These are phyloP conservation scores for Talpa occidentalis DNA, from an alignment of 2,113 vertebrate genomes.

Conservation along the genomic window DNA sequence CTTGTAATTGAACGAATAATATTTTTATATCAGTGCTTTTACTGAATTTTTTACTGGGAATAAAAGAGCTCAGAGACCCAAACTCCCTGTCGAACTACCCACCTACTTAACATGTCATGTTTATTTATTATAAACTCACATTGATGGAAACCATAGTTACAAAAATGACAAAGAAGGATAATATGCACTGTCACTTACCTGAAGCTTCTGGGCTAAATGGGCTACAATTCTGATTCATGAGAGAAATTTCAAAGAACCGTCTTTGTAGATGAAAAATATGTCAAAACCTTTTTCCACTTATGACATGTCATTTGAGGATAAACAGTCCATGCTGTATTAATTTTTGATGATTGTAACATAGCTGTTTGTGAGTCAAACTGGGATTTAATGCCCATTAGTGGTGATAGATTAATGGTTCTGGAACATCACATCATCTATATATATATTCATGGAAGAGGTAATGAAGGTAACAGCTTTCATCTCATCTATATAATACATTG, in stretches of 20 bases:
- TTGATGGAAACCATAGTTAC: neutral
- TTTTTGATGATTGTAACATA: slow-evolving; percentile 40
- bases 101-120: neutral
- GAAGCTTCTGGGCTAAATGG: neutral
- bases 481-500: neutral
- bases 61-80: neutral
- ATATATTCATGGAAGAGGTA: neutral
- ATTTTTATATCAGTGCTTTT: neutral
- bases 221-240: slow-evolving; percentile 22
- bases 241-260: slow-evolving; percentile 64
- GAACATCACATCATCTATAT: neutral
- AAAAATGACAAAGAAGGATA: neutral
- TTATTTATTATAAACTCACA: slow-evolving; percentile 1
- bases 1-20: neutral
- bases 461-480: neutral
- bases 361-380: slow-evolving; percentile 46
- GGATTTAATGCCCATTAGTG: neutral
- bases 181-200: neutral
- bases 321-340: slow-evolving; percentile 29
- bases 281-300: slow-evolving; percentile 47
- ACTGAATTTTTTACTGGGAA: neutral
- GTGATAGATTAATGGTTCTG: slow-evolving; percentile 41
- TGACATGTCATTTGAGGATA: neutral
- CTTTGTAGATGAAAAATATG: slow-evolving; percentile 42
- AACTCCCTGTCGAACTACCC: neutral